Conservation (phyloP, 2,888 invertebrate species). For the Peribatodes rhomboidaria region DNA sequence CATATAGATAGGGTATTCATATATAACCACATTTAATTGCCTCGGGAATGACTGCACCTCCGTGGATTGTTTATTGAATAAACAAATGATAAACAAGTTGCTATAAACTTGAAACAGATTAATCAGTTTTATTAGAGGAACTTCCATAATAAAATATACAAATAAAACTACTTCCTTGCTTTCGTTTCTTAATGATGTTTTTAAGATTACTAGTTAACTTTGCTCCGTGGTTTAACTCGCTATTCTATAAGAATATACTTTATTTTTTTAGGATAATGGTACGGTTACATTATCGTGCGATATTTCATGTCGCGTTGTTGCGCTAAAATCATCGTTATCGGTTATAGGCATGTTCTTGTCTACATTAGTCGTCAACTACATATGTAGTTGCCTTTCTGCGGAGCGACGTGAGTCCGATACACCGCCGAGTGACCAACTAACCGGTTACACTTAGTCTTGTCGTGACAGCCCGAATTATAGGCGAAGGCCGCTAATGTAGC, state of each 20-base stretch:
- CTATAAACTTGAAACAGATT: slow-evolving; percentile 53
- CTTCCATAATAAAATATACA: slow-evolving; percentile 43
- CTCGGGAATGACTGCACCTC: slow-evolving; percentile 52
- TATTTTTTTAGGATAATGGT: neutral
- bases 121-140: slow-evolving; percentile 60
- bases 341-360: too few species aligned
- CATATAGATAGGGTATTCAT: slow-evolving; percentile 55
- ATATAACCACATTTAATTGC: slow-evolving; percentile 67
- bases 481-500: too few species aligned
- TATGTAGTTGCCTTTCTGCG: too few species aligned
- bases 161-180: slow-evolving; percentile 48
- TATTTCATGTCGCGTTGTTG: too few species aligned
- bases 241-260: neutral
- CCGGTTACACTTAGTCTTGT: too few species aligned
- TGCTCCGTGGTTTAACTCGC: neutral
- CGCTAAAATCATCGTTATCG: too few species aligned
- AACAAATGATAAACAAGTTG: slow-evolving; percentile 51
- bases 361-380: too few species aligned
- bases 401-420: too few species aligned
- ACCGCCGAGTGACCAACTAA: too few species aligned
- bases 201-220: neutral
- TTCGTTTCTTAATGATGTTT: slow-evolving; percentile 37
- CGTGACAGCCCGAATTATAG: too few species aligned
- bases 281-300: too few species aligned
- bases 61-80: slow-evolving; percentile 60